These are phyloP conservation scores for Pitta sordida DNA, from an alignment of 2,113 vertebrate genomes.

Conservation along the genomic window DNA sequence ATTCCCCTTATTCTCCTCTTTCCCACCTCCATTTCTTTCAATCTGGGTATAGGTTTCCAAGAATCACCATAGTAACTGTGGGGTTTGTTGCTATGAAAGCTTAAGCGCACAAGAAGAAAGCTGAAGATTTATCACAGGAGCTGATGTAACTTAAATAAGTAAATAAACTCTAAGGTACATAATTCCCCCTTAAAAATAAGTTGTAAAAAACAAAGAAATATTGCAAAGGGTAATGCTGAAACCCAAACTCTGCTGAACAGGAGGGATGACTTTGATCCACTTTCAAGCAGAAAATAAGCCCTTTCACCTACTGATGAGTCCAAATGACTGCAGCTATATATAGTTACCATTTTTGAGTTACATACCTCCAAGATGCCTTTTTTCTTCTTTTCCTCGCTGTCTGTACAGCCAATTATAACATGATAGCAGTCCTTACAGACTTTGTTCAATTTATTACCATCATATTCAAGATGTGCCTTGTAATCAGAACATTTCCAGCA, in stretches of 20 bases:
- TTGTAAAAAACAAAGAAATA: not conserved
- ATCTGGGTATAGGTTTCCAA: not conserved
- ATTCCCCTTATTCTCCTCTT: not conserved
- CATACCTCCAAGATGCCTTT: constrained; percentile 93
- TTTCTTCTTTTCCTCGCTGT: constrained; percentile 84
- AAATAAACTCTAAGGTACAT: not conserved
- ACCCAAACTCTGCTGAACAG: not conserved
- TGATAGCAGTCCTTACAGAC: constrained; percentile 93
- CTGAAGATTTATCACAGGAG: not conserved
- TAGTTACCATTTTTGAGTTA: not conserved
- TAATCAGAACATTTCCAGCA: constrained; percentile 98
- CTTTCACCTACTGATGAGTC: not conserved
- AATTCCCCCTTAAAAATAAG: not conserved
- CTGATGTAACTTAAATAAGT: not conserved
- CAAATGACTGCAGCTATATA: not conserved
- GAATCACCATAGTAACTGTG: not conserved
- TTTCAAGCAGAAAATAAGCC: not conserved
- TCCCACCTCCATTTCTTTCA: not conserved
- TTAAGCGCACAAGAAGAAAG: not conserved
- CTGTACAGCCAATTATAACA: constrained; percentile 78
- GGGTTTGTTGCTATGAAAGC: not conserved
- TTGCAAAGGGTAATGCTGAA: not conserved
- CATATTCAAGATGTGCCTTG: constrained; percentile 89
- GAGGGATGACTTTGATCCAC: not conserved
- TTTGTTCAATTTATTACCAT: constrained; percentile 87